Conservation (phyloP, 2,888 invertebrate species). For the Dromius quadrimaculatus region DNA sequence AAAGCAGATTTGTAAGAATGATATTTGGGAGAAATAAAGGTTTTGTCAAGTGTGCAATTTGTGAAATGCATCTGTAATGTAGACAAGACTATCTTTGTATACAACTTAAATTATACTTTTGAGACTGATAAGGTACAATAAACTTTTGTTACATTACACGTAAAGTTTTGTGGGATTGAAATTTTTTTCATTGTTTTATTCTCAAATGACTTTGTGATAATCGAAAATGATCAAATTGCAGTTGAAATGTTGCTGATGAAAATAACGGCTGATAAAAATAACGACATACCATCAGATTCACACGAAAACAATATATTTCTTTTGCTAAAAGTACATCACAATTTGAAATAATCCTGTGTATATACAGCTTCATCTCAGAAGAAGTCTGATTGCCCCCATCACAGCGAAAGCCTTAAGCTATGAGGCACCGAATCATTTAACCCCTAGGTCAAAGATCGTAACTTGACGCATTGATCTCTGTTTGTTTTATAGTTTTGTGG, state of each 20-base stretch:
- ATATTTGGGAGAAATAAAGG: neutral
- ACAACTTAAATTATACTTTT: slow-evolving; percentile 29
- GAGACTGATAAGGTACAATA: slow-evolving; percentile 21
- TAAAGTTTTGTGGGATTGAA: neutral
- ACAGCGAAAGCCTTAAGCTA: neutral
- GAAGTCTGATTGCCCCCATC: too few species aligned
- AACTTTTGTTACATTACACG: slow-evolving; percentile 6
- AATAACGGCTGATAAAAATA: too few species aligned
- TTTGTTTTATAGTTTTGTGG: slow-evolving; percentile 45
- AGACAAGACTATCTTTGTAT: slow-evolving; percentile 20
- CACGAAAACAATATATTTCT: too few species aligned
- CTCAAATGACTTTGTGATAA: too few species aligned
- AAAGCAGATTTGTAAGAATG: too few species aligned
- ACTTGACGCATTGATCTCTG: slow-evolving; percentile 39
- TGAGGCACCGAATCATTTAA: slow-evolving; percentile 35
- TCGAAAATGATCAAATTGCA: too few species aligned
- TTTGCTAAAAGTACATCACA: too few species aligned
- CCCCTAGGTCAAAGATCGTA: slow-evolving; percentile 33
- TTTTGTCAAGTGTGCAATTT: neutral
- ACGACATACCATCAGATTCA: too few species aligned
- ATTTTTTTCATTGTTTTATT: too few species aligned
- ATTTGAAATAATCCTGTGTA: too few species aligned
- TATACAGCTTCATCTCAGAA: too few species aligned
- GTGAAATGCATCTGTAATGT: slow-evolving; percentile 30
- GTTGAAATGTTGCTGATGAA: too few species aligned